These are phyloP conservation scores for Pteruthius melanotis DNA, from an alignment of 2,113 vertebrate species.

Conservation along the genomic window DNA sequence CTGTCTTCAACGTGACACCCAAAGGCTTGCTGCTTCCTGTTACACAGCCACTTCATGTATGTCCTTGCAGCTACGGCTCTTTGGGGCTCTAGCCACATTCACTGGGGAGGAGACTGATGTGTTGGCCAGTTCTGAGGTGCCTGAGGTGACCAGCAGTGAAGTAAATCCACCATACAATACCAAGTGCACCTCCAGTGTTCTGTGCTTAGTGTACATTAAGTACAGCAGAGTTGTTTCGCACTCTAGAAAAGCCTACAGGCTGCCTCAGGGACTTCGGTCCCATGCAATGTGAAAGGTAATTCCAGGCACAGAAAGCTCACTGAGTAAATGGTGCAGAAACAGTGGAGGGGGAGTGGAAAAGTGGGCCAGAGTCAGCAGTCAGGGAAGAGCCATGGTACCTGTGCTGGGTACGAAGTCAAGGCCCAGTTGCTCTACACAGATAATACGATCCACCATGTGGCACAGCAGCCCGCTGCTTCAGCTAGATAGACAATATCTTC, in stretches of 20 bases:
- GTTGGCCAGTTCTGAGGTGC: not conserved
- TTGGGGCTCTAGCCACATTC: not conserved
- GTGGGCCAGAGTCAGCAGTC: not conserved
- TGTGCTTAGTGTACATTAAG: not conserved
- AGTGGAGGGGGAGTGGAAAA: not conserved
- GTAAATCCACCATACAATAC: not conserved
- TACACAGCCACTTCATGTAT: not conserved
- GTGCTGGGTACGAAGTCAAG: not conserved
- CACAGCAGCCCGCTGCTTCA: not conserved
- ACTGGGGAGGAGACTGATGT: not conserved
- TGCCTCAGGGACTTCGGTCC: not conserved
- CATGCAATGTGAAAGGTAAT: not conserved
- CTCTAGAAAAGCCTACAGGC: not conserved
- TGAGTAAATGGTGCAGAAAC: not conserved
- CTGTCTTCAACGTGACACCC: not conserved
- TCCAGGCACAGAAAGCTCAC: not conserved
- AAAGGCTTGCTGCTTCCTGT: not conserved
- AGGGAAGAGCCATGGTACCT: not conserved
- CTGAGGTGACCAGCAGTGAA: not conserved
- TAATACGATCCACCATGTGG: not conserved
- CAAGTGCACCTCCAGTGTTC: not conserved
- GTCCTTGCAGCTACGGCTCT: not conserved
- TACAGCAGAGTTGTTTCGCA: not conserved
- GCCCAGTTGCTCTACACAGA: not conserved
- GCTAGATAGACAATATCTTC: not conserved